Conservation (phyloP, 2,113 vertebrate species). For the Melanocharis versteri region DNA sequence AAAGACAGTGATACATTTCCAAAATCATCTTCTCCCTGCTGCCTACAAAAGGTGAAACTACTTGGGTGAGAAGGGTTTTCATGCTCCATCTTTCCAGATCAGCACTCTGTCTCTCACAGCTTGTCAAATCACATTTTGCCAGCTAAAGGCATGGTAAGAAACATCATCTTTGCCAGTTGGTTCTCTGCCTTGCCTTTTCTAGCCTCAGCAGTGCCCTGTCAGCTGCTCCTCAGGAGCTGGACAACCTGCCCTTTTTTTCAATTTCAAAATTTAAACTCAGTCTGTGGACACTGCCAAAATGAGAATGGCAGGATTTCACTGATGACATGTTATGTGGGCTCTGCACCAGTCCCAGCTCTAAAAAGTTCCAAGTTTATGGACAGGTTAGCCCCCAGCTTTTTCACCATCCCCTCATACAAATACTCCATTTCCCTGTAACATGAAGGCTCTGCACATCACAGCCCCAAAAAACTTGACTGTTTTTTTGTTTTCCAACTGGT, state of each 20-base stretch:
- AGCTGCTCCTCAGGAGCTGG: background rate
- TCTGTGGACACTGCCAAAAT: background rate
- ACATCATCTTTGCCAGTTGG: constrained; percentile 26
- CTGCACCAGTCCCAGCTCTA: background rate
- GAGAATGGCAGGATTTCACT: background rate
- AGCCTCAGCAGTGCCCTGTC: background rate
- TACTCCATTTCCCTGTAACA: rapidly evolving
- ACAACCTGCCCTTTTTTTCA: background rate
- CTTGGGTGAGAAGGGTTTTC: background rate
- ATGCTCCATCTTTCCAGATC: constrained; percentile 45
- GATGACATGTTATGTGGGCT: rapidly evolving
- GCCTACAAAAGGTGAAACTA: background rate
- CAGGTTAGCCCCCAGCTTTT: background rate
- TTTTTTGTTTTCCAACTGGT: background rate
- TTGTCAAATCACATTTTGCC: constrained; percentile 57
- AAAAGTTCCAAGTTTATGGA: background rate
- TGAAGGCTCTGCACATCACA: background rate
- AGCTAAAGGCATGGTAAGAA: constrained; percentile 59
- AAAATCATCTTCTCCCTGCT: background rate
- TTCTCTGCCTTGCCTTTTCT: background rate
- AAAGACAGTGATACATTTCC: background rate
- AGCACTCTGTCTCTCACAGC: background rate
- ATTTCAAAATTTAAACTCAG: background rate
- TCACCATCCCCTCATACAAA: background rate
- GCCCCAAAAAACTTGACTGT: rapidly evolving